Evolutionary conservation across 53 echinoderm and acorn worm genomes (phyloP), one percentile per base, ranked within the genome.

Genomic region (Holothuria leucospilota): DNA sequence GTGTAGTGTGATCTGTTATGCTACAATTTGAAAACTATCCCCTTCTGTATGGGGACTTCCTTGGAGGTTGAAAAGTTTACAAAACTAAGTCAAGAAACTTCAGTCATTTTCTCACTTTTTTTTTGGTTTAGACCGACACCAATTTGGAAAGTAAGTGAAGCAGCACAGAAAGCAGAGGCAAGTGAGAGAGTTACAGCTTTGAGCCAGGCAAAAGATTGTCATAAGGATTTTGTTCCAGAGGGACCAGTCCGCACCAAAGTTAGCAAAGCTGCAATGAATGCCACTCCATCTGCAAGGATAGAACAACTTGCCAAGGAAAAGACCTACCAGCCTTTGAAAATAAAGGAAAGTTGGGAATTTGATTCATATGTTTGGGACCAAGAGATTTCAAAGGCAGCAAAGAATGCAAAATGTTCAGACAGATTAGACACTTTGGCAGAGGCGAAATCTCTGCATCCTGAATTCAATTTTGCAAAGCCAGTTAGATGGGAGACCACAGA

Each of bases 271-370:
- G 98, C 98, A 7, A 89, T 90, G 84, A 88, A 87, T 34, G 98
- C 98, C 34, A 26, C 27, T 8, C 80, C 95, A 7, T 95, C 95
- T 24, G 91, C 69, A 10, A 89, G 95, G 30, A 90, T 95, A 16
- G 90, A 95, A 40, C 85, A 93, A 64, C 89, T 98, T 18, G 93
- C 98, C 13, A 87, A 81, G n/a, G 93, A 91, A 62, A 98, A 98
- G 82, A 85, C 86, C 2, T 98, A 95, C 69, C 62, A 71, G 11
- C 92, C 93, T 10, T 85, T 98, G 5, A 92, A 93, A 68, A 95
- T 98, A 58, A 90, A 93, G 69, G 95, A 95, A 60, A 95, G 95
- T 70, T 93, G 87, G 84, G 98, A 98, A 79, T 98, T 91, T 89
- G 98, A 98, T 90, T 91, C 85, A 81, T 91, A 88, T 62, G 71